Base-by-base conservation (phyloP, 1,140 invertebrate genomes). In the Atta cephalotes region DNA sequence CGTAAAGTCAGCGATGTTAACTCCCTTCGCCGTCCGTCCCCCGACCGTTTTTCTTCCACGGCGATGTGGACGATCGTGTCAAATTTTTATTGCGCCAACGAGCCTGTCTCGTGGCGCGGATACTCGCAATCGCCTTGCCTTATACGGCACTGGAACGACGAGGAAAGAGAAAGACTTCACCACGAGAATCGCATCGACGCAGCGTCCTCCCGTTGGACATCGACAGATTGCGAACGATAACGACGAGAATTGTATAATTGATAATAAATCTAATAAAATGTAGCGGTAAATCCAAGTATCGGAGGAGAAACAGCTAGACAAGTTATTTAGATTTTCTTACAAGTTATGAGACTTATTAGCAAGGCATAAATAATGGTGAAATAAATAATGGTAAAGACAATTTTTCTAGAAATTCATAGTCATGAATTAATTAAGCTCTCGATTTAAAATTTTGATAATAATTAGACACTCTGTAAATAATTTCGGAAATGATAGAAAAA, bases 1-100 rank as follows among this genome's bases (percentile, higher is more conserved):
- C 93, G 91, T 94, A 94, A 94, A 94, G 87, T 91, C 87, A 78
- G 74, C 81, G 68, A 82, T 62, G 68, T 60, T 82, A 72, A 72
- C 80, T 78, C 87, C 62, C 28, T 28, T 66, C 63, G 12, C 63
- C 81, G 82, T 88, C 85, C 84, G 86, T 87, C 90, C 89, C 71
- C 66, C 81, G 56, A 68, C 53, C 85, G 87, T 92, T 90, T 91
- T 91, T 87, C 91, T 91, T 92, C 82, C 66, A 56, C 65, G 74
- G 45, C 76, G 63, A 79, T 86, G 80, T 82, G 87, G 90, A 92
- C 92, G 92, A 93, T 93, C 90, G 92, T 92, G 92, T 93, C 92
- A 93, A 94, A 93, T 94, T 93, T 93, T 94, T 94, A 93, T 91
- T 92, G 90, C 92, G 81, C 88, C 91, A 92, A 92, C 90, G 87